phyloP scores from a whole-genome alignment of 2,888 invertebrate species.

The Ligdia adustata region DNA sequence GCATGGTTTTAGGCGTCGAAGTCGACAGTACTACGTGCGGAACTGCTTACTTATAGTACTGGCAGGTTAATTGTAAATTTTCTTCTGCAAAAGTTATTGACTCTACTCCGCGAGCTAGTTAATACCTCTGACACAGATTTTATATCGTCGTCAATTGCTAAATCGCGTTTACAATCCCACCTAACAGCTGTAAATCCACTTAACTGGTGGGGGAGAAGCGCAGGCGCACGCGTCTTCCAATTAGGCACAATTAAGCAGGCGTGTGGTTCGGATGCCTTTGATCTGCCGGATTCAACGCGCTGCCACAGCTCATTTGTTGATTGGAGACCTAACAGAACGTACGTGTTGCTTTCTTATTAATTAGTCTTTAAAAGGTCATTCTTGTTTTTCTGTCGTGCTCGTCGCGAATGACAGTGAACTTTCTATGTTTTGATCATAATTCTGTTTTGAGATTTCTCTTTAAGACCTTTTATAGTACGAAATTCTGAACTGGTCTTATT shows the following conservation, averaged over 20 bases:
- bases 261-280: constrained; percentile 56
- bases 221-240: constrained; percentile 63
- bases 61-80: no score
- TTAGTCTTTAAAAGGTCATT: constrained; percentile 15
- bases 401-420: constrained; percentile 5
- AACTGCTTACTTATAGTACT: no score
- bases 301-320: constrained; percentile 34
- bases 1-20: no score
- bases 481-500: constrained; percentile 6
- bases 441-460: constrained; percentile 10
- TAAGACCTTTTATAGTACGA: constrained; percentile 4
- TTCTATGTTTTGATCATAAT: constrained; percentile 14
- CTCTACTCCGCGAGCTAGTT: constrained; percentile 11
- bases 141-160: constrained; percentile 49
- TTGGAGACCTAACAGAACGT: constrained; percentile 14
- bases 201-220: constrained; percentile 50
- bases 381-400: constrained; percentile 12
- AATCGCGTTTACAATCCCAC: constrained; percentile 57
- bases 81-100: no score
- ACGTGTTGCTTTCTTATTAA: constrained; percentile 12
- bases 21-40: no score
- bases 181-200: constrained; percentile 70
- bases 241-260: constrained; percentile 68
- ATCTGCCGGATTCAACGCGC: constrained; percentile 52
- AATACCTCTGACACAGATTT: constrained; percentile 46